phyloP scores from a whole-genome alignment of 2,888 invertebrate species.

The Tuberolachnus salignus region DNA sequence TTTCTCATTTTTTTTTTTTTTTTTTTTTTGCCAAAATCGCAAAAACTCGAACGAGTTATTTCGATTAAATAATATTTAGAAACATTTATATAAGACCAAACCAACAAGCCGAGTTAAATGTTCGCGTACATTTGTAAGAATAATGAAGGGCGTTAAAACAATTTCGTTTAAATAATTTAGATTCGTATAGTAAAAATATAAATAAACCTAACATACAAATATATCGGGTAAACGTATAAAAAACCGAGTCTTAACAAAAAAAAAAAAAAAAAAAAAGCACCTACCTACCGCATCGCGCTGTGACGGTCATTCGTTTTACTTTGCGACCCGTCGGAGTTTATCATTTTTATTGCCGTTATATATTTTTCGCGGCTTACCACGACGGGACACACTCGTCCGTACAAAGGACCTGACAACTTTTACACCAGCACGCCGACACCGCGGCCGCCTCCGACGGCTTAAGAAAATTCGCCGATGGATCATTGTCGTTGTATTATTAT shows the following conservation, averaged over 20 bases:
- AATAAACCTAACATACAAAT: neutral
- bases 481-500: slow-evolving; percentile 26
- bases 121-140: too few species aligned
- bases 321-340: slow-evolving; percentile 48
- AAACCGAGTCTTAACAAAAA: too few species aligned
- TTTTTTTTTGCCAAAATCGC: too few species aligned
- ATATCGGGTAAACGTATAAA: neutral
- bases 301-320: slow-evolving; percentile 52
- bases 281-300: neutral
- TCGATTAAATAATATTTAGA: too few species aligned
- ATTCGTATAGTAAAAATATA: too few species aligned
- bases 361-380: slow-evolving; percentile 38
- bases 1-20: too few species aligned
- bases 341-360: slow-evolving; percentile 55
- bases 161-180: too few species aligned
- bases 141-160: too few species aligned
- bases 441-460: slow-evolving; percentile 16
- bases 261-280: too few species aligned
- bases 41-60: too few species aligned
- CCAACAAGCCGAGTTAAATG: too few species aligned
- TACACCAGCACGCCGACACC: slow-evolving; percentile 1
- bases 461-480: slow-evolving; percentile 50
- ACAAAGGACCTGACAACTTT: slow-evolving; percentile 31
- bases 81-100: too few species aligned
- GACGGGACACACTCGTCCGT: slow-evolving; percentile 1